Evolutionary conservation across 2,113 vertebrate genomes (phyloP).

Genomic region (Corythaixoides concolor): DNA sequence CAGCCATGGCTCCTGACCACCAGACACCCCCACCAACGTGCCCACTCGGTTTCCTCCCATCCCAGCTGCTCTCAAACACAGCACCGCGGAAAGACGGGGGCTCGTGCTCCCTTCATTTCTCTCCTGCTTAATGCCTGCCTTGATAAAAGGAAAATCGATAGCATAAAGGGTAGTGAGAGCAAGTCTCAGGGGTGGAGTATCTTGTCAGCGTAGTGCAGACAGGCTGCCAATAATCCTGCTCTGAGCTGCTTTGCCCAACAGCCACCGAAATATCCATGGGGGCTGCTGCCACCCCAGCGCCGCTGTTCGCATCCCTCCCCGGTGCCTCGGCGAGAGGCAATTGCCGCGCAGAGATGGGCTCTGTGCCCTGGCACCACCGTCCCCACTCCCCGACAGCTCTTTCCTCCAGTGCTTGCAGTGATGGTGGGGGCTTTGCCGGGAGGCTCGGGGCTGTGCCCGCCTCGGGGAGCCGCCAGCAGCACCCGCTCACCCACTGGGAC

Average conservation of each 20-base stretch:
- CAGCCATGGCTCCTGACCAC: background rate
- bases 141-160: background rate
- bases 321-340: background rate
- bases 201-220: background rate
- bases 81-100: background rate
- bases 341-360: background rate
- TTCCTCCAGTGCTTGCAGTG: background rate
- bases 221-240: background rate
- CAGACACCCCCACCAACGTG: rapidly evolving
- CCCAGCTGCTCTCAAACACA: background rate
- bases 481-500: background rate
- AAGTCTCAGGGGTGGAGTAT: background rate
- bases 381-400: background rate
- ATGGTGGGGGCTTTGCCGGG: background rate
- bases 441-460: background rate
- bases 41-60: rapidly evolving
- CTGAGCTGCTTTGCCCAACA: background rate
- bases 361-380: background rate
- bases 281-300: background rate
- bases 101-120: background rate
- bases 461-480: background rate
- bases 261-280: background rate
- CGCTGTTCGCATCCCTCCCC: background rate
- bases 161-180: background rate
- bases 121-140: background rate